Base-by-base conservation (phyloP, 2,888 invertebrate genomes). In the Scaptodrosophila latifasciaeformis region DNA sequence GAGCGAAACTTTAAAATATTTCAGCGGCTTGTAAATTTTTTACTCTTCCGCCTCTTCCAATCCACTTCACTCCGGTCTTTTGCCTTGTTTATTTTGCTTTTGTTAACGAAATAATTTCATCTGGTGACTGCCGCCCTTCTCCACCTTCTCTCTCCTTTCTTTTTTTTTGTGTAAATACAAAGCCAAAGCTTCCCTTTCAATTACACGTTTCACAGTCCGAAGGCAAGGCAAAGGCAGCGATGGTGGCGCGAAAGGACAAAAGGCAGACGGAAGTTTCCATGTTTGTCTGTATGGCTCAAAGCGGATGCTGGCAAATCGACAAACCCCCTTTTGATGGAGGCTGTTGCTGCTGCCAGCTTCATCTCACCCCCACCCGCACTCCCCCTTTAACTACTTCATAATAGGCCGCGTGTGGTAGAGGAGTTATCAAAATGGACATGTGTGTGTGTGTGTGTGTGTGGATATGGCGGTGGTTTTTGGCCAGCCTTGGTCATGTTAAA, bases 111-210 rank as follows among this genome's bases (percentile, higher is more conserved):
- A 81, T 81, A 81, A 78, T 81, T 82, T 80, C 70, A 70, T 75
- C 65, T 64, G 62, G 37, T 34, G 34, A 12, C 46, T 9, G 31
- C 54, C 72, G 61, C 57, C 59, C 31, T 53, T 4, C 37, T 7
- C 17, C 18, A 18, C 13, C 48, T 39, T 6, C 37, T 5, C 17
- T 2, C 15, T 13, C 24, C 24, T 24, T 24, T n/a, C n/a, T n/a
- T n/a, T n/a, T n/a, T n/a, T n/a, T n/a, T n/a, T n/a, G n/a, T n/a
- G n/a, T n/a, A n/a, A n/a, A n/a, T n/a, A n/a, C 76, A 71, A 75
- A 77, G 66, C 81, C 65, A 75, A 70, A 75, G 80, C 80, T 82
- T 84, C 83, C 83, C 82, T 82, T 84, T 84, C 84, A 83, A 83
- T 83, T 84, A 84, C 81, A 74, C 76, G 65, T 71, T 79, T 59